phyloP scores from a whole-genome alignment of 1,140 invertebrate genomes.

The Neuroterus valhalla region DNA sequence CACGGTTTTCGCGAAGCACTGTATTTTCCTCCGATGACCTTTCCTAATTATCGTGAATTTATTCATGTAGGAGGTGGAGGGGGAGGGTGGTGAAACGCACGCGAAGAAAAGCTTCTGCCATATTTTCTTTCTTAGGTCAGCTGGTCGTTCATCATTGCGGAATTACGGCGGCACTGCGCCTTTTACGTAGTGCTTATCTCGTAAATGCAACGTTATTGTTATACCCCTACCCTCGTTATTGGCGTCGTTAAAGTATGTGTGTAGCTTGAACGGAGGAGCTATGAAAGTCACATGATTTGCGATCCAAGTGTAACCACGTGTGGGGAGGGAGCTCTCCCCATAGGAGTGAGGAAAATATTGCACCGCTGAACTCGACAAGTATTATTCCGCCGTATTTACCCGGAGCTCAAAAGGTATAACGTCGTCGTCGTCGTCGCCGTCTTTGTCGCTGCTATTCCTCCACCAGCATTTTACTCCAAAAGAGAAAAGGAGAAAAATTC shows the following conservation, averaged over 20 bases:
- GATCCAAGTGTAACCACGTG: slow-evolving; percentile 39
- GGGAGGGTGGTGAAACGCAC: not conserved
- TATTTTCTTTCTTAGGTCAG: slow-evolving; percentile 46
- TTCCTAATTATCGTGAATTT: slow-evolving; percentile 29
- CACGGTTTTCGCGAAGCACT: not conserved
- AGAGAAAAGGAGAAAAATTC: no score
- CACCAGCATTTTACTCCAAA: not conserved
- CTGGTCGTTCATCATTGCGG: slow-evolving; percentile 52
- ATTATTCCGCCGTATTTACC: slow-evolving; percentile 38
- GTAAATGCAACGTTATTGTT: slow-evolving; percentile 54
- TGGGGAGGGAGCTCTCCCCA: not conserved
- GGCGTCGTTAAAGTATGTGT: slow-evolving; percentile 58
- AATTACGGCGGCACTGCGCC: slow-evolving; percentile 47
- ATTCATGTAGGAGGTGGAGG: not conserved
- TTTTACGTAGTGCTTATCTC: slow-evolving; percentile 59
- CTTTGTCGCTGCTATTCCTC: not conserved
- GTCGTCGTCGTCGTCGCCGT: not conserved
- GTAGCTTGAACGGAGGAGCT: slow-evolving; percentile 45
- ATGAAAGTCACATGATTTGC: slow-evolving; percentile 56
- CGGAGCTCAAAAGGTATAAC: slow-evolving; percentile 32
- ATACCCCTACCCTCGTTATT: slow-evolving; percentile 55
- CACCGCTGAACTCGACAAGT: slow-evolving; percentile 38
- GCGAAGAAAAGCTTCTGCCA: slow-evolving; percentile 50
- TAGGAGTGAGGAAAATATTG: slow-evolving; percentile 42
- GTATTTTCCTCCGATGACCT: slow-evolving; percentile 20